phyloP scores from a whole-genome alignment of 2,797 vertebrate species.

The Vipera latastei region DNA sequence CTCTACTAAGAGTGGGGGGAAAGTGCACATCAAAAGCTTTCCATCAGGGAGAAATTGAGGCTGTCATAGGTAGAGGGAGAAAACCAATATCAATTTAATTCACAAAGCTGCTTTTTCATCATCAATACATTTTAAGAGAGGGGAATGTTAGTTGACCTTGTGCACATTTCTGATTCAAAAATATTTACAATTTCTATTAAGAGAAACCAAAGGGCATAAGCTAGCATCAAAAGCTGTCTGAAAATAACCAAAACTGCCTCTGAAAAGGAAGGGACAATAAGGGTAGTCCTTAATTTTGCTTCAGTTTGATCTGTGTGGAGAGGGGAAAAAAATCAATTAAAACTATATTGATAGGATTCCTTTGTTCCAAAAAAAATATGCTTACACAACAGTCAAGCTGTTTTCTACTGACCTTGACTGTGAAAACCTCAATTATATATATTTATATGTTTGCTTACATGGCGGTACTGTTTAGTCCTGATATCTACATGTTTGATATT shows the following conservation, averaged over 20 bases:
- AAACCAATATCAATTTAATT: not conserved
- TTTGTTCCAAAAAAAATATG: not conserved
- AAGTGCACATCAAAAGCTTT: not conserved
- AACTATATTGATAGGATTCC: slow-evolving; percentile 4
- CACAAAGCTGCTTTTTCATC: not conserved
- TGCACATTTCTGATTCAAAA: not conserved
- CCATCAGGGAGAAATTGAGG: not conserved
- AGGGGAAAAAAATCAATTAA: not conserved
- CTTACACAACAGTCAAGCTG: not conserved
- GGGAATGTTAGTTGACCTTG: not conserved
- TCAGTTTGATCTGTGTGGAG: not conserved
- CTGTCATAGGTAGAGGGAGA: not conserved
- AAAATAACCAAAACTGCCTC: not conserved
- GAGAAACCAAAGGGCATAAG: not conserved
- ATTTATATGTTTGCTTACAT: not conserved
- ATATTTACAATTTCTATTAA: not conserved
- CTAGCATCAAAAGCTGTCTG: not conserved
- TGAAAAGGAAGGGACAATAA: slow-evolving; percentile 5
- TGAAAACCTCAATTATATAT: not conserved
- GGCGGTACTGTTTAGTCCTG: not conserved
- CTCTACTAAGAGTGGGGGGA: not conserved
- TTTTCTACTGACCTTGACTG: not conserved
- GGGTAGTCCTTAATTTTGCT: not conserved
- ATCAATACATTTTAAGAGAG: not conserved
- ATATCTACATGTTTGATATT: not conserved